These are phyloP conservation scores for Drosophila truncata DNA, from an alignment of 1,140 invertebrate species.

Conservation along the genomic window DNA sequence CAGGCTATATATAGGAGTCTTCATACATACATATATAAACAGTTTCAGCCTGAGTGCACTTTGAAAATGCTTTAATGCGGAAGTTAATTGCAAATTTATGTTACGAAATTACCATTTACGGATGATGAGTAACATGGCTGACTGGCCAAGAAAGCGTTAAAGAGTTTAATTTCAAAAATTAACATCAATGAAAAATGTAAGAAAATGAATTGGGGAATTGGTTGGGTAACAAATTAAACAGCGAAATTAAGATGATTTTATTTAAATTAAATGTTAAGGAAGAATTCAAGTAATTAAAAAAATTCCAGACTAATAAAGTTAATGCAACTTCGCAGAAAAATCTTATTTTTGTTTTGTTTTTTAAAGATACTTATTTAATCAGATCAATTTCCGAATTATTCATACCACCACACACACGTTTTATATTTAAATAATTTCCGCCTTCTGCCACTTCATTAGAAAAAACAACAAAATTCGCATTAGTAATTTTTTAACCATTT, in stretches of 20 bases:
- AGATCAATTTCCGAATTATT: constrained; percentile 23
- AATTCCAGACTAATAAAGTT: too few species aligned
- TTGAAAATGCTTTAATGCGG: constrained; percentile 34
- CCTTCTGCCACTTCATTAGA: constrained; percentile 7
- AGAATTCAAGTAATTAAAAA: background rate
- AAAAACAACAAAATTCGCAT: constrained; percentile 18
- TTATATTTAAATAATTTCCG: constrained; percentile 42
- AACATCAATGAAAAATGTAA: background rate
- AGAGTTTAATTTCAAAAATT: constrained; percentile 11
- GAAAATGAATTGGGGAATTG: constrained; percentile 2
- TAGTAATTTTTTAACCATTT: constrained; percentile 11
- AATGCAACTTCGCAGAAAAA: background rate
- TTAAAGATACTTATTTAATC: constrained; percentile 5
- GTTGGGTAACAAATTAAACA: background rate
- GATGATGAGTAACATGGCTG: constrained; percentile 37
- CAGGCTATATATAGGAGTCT: constrained; percentile 27
- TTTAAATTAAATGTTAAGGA: too few species aligned
- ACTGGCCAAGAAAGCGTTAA: constrained; percentile 1
- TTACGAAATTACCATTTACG: constrained; percentile 32
- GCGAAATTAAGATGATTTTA: background rate
- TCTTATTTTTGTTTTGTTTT: background rate
- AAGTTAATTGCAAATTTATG: constrained; percentile 36
- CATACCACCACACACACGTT: background rate
- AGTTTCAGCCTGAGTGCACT: constrained; percentile 28
- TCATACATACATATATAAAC: background rate